Conservation (phyloP, 2,888 invertebrate genomes). For the Acheta domesticus region DNA sequence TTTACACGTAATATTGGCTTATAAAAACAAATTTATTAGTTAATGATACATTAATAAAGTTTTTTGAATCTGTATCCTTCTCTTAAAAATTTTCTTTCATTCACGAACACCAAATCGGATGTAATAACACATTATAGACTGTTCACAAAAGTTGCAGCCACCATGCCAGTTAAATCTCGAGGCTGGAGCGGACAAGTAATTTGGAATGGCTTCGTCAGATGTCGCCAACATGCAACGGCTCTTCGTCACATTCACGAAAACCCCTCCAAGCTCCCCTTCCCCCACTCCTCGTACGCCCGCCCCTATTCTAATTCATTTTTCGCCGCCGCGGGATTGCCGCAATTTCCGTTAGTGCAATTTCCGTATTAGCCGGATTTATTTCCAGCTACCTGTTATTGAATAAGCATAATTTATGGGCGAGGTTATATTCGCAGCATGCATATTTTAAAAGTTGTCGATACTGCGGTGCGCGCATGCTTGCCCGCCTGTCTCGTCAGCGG, state of each 20-base stretch:
- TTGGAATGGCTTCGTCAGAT: background rate
- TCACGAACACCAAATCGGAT: too few species aligned
- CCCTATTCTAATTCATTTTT: background rate
- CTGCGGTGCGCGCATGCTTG: background rate
- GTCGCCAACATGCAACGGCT: background rate
- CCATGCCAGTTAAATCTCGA: too few species aligned
- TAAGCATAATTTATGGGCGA: background rate
- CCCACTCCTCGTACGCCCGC: background rate
- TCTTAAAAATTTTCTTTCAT: too few species aligned
- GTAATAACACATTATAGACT: too few species aligned
- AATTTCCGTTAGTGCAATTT: background rate
- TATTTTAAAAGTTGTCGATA: background rate
- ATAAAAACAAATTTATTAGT: too few species aligned
- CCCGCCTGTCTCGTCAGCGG: too few species aligned
- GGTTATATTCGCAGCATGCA: background rate
- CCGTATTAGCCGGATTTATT: constrained; percentile 8
- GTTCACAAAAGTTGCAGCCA: too few species aligned
- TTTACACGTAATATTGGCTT: too few species aligned
- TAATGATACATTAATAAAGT: too few species aligned
- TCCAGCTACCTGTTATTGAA: constrained; percentile 9
- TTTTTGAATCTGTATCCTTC: too few species aligned
- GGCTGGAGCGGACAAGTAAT: too few species aligned
- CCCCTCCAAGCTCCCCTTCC: background rate
- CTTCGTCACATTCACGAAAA: background rate
- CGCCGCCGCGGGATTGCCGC: background rate